Evolutionary conservation across 2,113 vertebrate species (phyloP).

Genomic region (Gallinago paraguaiae): DNA sequence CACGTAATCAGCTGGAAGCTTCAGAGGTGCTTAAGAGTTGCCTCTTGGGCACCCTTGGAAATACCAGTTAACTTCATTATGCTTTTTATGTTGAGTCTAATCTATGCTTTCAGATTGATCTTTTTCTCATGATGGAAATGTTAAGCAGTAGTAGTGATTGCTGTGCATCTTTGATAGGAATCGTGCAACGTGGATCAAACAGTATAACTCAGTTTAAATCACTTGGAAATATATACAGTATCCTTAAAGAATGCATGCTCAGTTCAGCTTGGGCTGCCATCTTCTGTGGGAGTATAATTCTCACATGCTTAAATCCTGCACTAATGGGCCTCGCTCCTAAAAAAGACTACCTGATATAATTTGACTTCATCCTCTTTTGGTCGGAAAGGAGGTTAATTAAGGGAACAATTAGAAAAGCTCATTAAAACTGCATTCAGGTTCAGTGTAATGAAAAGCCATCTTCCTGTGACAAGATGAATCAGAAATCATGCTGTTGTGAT

Average conservation of each 20-base stretch:
- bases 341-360: neutral
- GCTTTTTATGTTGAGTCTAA: neutral
- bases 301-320: neutral
- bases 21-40: neutral
- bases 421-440: neutral
- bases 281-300: neutral
- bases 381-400: constrained; percentile 11
- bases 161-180: neutral
- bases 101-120: neutral
- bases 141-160: neutral
- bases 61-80: neutral
- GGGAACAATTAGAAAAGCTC: constrained; percentile 9
- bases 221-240: neutral
- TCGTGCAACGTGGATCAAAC: neutral
- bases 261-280: neutral
- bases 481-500: neutral
- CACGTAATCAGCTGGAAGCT: constrained; percentile 5
- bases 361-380: neutral
- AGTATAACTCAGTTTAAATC: neutral
- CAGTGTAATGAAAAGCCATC: neutral
- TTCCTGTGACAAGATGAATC: neutral
- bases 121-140: neutral
- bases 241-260: neutral
- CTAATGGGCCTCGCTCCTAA: neutral
- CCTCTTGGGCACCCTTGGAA: constrained; percentile 25